Evolutionary conservation across 2,888 invertebrate species (phyloP).

Genomic region (Silvanus unidentatus): DNA sequence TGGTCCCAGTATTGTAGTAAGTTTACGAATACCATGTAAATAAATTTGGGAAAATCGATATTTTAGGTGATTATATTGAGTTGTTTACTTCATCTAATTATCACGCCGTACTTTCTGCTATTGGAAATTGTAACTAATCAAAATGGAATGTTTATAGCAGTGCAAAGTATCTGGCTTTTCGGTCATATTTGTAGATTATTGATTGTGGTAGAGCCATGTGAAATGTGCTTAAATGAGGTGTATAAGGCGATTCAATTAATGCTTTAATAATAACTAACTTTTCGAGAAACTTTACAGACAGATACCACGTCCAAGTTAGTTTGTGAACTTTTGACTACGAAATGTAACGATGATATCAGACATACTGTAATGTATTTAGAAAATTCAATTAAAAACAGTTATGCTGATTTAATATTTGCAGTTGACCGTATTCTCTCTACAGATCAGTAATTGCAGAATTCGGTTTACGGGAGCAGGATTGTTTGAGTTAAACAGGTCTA

Average conservation of each 20-base stretch:
- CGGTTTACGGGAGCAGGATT: slow-evolving; percentile 27
- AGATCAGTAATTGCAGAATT: slow-evolving; percentile 15
- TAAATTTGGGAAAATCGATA: slow-evolving; percentile 1
- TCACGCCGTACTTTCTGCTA: slow-evolving; percentile 26
- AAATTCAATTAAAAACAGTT: no score
- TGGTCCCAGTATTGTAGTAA: background rate
- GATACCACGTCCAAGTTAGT: no score
- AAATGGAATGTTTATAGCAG: slow-evolving; percentile 35
- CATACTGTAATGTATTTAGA: no score
- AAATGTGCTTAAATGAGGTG: slow-evolving; percentile 24
- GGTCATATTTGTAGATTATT: slow-evolving; percentile 23
- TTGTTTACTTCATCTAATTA: slow-evolving; percentile 25
- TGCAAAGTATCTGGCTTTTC: slow-evolving; percentile 20
- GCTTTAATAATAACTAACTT: no score
- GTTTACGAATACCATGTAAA: background rate
- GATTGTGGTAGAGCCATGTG: slow-evolving; percentile 27
- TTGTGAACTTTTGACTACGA: no score
- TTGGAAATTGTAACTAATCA: slow-evolving; percentile 21
- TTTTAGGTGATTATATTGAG: slow-evolving; percentile 25
- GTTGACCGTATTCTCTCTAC: no score
- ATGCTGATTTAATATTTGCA: background rate
- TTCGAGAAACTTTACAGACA: no score
- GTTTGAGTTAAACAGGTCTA: slow-evolving; percentile 25
- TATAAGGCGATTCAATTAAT: background rate
- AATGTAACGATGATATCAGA: no score